Evolutionary conservation across 1,140 invertebrate species (phyloP), one percentile per base, ranked within the genome.

Genomic region (Cyclargus thomasi): DNA sequence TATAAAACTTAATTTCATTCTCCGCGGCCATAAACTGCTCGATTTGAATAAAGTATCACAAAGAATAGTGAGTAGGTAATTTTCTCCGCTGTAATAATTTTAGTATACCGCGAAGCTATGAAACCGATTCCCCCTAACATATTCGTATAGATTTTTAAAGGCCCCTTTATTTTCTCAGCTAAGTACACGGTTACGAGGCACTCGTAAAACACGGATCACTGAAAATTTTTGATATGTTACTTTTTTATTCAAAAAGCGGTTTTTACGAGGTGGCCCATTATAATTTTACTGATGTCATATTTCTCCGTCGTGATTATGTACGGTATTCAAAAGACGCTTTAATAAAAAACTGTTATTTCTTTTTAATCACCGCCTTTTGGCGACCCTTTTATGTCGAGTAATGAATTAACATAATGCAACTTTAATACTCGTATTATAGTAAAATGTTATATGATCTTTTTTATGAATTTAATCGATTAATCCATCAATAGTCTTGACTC

Each of bases 201-300:
- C 85, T 88, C 88, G 88, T 90, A 90, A 90, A 90, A 83, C 80
- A 88, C 84, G 88, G 88, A 88, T 90, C 86, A 90, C 84, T 88
- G 88, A 88, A 88, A 88, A 88, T 88, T 90, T 90, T 90, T 90
- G 88, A 90, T 90, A 90, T 88, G 88, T 90, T 83, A 90, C 86
- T 81, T 83, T 88, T 85, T 85, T 88, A 90, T 90, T 90, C 88
- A 90, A 90, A 90, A 88, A 85, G 75, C 73, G 77, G 72, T 72
- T 88, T n/a, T 90, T 90, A 90, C 85, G 88, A 88, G 72, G 74
- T 47, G 29, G 68, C 73, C 85, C 83, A 85, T 90, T 88, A 87
- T 85, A 84, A 86, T 88, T 88, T 90, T 87, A 86, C 81, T 83
- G 81, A 82, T 78, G 75, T 85, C 81, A 81, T 86, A 87, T 86